Evolutionary conservation across 1,140 invertebrate species (phyloP), one percentile per base, ranked within the genome.

Genomic region (Hylaeus anthracinus): DNA sequence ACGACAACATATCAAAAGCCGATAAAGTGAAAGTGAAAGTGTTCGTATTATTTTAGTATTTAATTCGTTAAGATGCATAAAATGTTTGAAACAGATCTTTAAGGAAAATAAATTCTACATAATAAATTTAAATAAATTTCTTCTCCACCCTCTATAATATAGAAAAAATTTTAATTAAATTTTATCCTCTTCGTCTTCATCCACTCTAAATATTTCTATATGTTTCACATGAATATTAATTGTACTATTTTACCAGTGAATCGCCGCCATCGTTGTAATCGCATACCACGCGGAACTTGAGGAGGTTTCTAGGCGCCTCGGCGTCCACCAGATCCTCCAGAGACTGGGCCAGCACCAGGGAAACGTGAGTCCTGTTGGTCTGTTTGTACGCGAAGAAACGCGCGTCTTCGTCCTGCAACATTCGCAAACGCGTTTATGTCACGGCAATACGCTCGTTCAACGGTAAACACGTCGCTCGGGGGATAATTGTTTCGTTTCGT

Each of bases 311-410:
- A 2, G 97, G 97, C 80, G 94, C 94, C 90, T 97, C 96, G 39
- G 95, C 94, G 92, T 98, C 97, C 1, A 98, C 97, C 15, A 98
- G 92, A 69, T 96, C 94, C 85, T 98, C 97, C 81, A 98, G 90
- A 1, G 96, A 96, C 88, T 96, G 95, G 1, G 96, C 95, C 77
- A 98, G 91, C 64, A 96, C 92, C 43, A 98, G 93, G 2, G 96
- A 95, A 71, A 98, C 95, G 45, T 95, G 95, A 1, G 97, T 97
- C 37, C 94, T 90, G 92, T 97, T 97, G 51, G 96, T 88, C 60
- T 96, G 95, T 61, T 95, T 93, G 89, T 95, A 95, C 6, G 95
- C 94, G 91, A 97, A 97, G 90, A 96, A 97, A 63, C 95, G 94
- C 1, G 95, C 95, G 88, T 97, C 96, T 72, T 96, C 96, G 60